Base-by-base conservation (phyloP, 2,888 invertebrate genomes). In the Acheta domesticus region DNA sequence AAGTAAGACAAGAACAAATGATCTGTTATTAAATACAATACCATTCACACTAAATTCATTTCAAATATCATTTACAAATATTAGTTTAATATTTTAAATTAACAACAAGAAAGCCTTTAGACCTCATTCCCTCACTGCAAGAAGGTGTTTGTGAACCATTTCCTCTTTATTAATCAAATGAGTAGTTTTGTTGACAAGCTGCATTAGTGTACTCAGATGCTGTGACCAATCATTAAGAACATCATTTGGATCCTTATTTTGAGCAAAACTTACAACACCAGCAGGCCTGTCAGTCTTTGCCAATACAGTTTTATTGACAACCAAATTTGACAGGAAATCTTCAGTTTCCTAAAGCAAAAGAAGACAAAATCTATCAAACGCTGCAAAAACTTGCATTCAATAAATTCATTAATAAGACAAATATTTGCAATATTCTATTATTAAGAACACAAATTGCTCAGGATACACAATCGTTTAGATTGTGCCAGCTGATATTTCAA, bases 161-260 rank as follows among this genome's bases (percentile, higher is more conserved):
- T 98, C 97, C 86, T 99, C 98, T 86, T 98, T 98, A 88, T 98
- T 98, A 86, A 99, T 99, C 81, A 99, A 91, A 89, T 99, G 98
- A 76, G 97, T 98, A 1, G 98, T 97, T 86, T 97, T 96, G 88
- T 97, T 97, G 62, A 99, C 96, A 77, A 97, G 91, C 81, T 94
- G 93, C 98, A 99, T 99, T 79, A 99, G 88, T 36, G 93, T 91
- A 84, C 95, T 94, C 49, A 98, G 90, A 85, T 96, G 96, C 83
- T 93, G 91, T 0, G 97, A 94, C 98, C 98, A 99, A 84, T 96
- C 95, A 87, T 98, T 98, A 78, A 99, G 91, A 48, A 97, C 92
- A 84, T 97, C 96, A 75, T 96, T 96, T 0, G 97, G 94, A 86
- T 96, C 96, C 89, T 97, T 94, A 83, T 92, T 92, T 80, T 93